These are phyloP conservation scores for Athripsodes cinereus DNA, from an alignment of 2,888 invertebrate genomes.

Conservation along the genomic window DNA sequence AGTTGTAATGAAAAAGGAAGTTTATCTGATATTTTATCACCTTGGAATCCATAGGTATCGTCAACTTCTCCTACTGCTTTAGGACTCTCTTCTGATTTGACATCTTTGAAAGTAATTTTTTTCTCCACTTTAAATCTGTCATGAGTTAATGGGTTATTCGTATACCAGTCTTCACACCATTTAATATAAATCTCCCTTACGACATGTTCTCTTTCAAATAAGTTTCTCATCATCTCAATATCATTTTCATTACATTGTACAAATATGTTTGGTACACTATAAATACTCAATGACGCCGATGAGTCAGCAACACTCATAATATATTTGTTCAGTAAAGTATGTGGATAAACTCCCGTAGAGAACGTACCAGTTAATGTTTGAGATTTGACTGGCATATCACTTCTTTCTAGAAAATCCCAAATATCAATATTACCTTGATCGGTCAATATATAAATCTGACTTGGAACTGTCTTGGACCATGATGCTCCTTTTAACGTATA, in stretches of 20 bases:
- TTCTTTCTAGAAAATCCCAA: conserved; percentile 70
- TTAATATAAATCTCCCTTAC: conserved; percentile 45
- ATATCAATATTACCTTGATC: conserved; percentile 72
- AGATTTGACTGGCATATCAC: conserved; percentile 60
- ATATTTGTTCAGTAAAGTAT: conserved; percentile 51
- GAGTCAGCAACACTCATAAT: conserved; percentile 63
- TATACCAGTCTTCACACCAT: conserved; percentile 59
- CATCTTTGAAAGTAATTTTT: conserved; percentile 11
- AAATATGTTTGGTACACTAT: conserved; percentile 52
- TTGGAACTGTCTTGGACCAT: conserved; percentile 74
- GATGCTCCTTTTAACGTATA: conserved; percentile 55
- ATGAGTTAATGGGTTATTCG: conserved; percentile 35
- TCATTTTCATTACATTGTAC: conserved; percentile 43
- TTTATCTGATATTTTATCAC: conserved; percentile 30
- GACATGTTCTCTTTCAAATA: conserved; percentile 49
- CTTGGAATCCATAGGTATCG: conserved; percentile 34
- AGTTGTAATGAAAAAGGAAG: neutral
- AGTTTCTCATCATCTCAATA: conserved; percentile 38
- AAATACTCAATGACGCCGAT: conserved; percentile 62
- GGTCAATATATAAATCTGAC: conserved; percentile 63
- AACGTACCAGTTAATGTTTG: conserved; percentile 61
- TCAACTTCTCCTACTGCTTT: conserved; percentile 38
- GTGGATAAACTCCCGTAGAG: conserved; percentile 58
- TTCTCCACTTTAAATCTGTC: conserved; percentile 29
- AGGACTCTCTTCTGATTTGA: conserved; percentile 38